Evolutionary conservation across 2,888 invertebrate genomes (phyloP).

Genomic region (Entomobrya multifasciata): DNA sequence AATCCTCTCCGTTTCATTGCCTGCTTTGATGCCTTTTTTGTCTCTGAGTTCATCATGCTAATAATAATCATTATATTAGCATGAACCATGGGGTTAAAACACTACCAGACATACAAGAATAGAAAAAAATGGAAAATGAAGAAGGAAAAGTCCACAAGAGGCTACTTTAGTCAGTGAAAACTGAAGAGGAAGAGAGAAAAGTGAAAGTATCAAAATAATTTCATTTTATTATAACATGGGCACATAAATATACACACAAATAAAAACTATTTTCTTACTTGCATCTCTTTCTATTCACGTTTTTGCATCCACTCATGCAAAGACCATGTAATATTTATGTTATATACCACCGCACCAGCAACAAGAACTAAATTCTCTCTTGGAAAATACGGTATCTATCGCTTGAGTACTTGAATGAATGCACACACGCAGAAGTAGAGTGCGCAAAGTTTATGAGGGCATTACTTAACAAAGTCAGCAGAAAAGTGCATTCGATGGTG

Average conservation of each 20-base stretch:
- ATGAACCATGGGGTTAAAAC: conserved; percentile 34
- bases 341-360: neutral
- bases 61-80: conserved; percentile 69
- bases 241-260: too few species aligned
- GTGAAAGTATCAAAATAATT: conserved; percentile 57
- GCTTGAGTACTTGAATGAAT: neutral
- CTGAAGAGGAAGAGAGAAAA: neutral
- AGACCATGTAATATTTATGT: neutral
- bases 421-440: neutral
- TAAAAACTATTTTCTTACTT: too few species aligned
- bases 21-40: neutral
- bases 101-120: neutral
- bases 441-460: too few species aligned
- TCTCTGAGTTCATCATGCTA: conserved; percentile 67
- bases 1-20: neutral
- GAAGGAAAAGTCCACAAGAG: conserved; percentile 23
- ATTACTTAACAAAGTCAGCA: conserved; percentile 3
- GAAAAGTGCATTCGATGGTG: conserved; percentile 12
- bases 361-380: neutral
- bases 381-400: too few species aligned
- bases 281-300: too few species aligned
- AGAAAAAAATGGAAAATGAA: neutral
- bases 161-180: neutral
- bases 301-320: too few species aligned
- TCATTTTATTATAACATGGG: conserved; percentile 28